Evolutionary conservation across 2,888 invertebrate species (phyloP).

Genomic region (Blomia tropicalis): DNA sequence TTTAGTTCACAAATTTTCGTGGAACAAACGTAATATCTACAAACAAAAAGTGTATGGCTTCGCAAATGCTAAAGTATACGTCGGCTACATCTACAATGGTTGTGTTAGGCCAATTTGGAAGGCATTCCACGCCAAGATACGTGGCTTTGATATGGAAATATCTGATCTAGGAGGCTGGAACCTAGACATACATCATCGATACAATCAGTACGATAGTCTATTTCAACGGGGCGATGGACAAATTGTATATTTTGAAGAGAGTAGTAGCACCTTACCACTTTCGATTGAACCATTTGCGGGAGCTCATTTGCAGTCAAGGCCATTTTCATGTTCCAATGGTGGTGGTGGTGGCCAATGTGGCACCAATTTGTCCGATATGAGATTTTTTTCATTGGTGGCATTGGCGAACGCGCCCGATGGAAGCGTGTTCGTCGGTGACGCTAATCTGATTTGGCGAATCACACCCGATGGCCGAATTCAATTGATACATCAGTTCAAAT

Average conservation of each 20-base stretch:
- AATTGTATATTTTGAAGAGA: conserved; percentile 67
- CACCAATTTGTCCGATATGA: conserved; percentile 69
- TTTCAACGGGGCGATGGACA: conserved; percentile 94
- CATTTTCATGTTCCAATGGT: conserved; percentile 57
- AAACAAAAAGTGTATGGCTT: conserved; percentile 90
- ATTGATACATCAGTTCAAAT: conserved; percentile 43
- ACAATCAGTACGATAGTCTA: conserved; percentile 94
- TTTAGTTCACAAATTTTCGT: conserved; percentile 89
- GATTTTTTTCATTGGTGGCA: conserved; percentile 77
- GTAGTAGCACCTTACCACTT: conserved; percentile 36
- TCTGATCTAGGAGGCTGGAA: conserved; percentile 97
- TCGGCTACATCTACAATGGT: conserved; percentile 86
- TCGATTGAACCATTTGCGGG: neutral
- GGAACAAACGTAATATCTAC: conserved; percentile 92
- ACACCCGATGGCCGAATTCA: conserved; percentile 83
- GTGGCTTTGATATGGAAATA: conserved; percentile 83
- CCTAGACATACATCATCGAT: conserved; percentile 90
- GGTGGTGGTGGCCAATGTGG: conserved; percentile 56
- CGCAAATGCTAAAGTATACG: conserved; percentile 64
- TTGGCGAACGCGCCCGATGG: conserved; percentile 90
- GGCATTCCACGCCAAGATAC: conserved; percentile 73
- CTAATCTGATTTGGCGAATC: conserved; percentile 76
- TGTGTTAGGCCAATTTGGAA: conserved; percentile 90
- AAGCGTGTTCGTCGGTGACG: conserved; percentile 88
- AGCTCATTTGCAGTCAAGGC: conserved; percentile 38